These are phyloP conservation scores for Lanistes nyassanus DNA, from an alignment of 1,140 invertebrate genomes.

Conservation along the genomic window DNA sequence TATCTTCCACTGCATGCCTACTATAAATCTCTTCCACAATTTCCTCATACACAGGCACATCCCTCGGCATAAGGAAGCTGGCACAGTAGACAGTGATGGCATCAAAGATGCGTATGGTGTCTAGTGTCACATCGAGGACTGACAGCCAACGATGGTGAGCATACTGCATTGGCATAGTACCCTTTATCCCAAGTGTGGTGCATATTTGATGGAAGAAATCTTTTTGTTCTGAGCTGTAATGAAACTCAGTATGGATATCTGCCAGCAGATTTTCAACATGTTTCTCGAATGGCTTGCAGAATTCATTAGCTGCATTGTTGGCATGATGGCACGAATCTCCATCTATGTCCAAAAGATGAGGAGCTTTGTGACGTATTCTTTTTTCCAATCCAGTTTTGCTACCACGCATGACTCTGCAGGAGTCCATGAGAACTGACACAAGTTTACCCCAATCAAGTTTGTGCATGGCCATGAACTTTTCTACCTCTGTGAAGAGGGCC, in stretches of 20 bases:
- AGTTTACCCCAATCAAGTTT: constrained; percentile 46
- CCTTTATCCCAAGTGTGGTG: constrained; percentile 32
- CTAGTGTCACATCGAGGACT: constrained; percentile 38
- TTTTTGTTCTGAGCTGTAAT: constrained; percentile 44
- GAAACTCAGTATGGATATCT: constrained; percentile 48
- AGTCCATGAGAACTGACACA: constrained; percentile 49
- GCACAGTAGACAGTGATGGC: constrained; percentile 40
- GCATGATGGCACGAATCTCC: constrained; percentile 52
- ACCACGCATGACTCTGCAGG: constrained; percentile 52
- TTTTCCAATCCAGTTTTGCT: constrained; percentile 47
- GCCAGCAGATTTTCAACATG: constrained; percentile 35
- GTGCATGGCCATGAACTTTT: constrained; percentile 25
- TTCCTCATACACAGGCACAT: constrained; percentile 7
- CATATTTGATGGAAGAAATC: constrained; percentile 43
- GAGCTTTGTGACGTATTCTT: constrained; percentile 33
- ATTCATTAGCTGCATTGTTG: constrained; percentile 43
- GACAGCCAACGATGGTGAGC: constrained; percentile 46
- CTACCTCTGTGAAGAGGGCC: constrained; percentile 31
- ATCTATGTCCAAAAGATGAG: constrained; percentile 51
- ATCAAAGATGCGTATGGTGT: constrained; percentile 30
- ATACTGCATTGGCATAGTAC: constrained; percentile 40
- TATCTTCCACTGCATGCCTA: neutral
- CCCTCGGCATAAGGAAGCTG: constrained; percentile 21
- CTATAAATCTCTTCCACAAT: constrained; percentile 10
- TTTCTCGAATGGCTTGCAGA: constrained; percentile 46